Evolutionary conservation across 2,113 vertebrate species (phyloP).

Genomic region (Erinaceus europaeus): DNA sequence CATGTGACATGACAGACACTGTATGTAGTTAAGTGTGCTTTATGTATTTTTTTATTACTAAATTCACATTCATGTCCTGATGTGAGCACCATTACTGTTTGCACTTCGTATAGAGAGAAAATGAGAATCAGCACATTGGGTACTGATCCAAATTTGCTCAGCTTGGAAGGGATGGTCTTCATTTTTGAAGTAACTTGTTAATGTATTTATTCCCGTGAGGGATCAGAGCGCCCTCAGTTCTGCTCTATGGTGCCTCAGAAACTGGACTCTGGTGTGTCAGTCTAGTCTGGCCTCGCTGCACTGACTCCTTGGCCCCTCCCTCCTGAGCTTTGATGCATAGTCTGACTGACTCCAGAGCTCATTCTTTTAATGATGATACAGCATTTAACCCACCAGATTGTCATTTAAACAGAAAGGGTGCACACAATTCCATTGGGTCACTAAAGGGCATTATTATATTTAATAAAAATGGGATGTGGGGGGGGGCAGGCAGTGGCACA

Average conservation of each 20-base stretch:
- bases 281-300: too few species aligned
- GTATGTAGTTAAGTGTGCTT: fast-evolving
- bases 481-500: too few species aligned
- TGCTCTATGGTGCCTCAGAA: too few species aligned
- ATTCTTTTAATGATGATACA: neutral
- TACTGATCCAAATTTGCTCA: neutral
- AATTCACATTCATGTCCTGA: neutral
- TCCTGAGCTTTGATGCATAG: too few species aligned
- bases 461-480: neutral
- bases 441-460: neutral
- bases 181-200: too few species aligned
- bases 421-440: neutral
- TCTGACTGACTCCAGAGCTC: neutral
- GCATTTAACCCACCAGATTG: neutral
- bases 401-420: neutral
- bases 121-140: neutral
- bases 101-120: neutral
- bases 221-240: too few species aligned
- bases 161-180: neutral
- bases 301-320: too few species aligned
- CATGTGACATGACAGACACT: neutral
- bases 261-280: too few species aligned
- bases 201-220: too few species aligned
- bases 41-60: neutral
- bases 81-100: fast-evolving